Percentiles rank a stretch among this genome's conserved stretches.
Evolutionary conservation across 1,140 invertebrate genomes (phyloP).

Genomic region (Amyelois transitella): DNA sequence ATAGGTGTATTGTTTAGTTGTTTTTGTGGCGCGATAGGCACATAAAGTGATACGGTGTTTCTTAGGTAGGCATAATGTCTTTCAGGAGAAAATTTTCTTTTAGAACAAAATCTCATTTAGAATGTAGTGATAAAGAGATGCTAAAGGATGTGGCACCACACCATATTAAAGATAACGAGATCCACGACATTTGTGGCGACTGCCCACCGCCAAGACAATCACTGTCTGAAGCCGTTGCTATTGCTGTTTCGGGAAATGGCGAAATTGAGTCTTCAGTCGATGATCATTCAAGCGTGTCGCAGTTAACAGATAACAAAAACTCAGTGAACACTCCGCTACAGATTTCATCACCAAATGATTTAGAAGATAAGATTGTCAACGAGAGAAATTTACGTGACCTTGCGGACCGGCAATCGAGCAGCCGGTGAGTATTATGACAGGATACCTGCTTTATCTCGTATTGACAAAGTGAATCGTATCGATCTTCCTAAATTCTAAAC

Average conservation of each 20-base stretch:
- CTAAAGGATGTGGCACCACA: not conserved
- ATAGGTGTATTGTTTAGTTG: not conserved
- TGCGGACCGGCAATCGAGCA: constrained; percentile 3
- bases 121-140: constrained; percentile 20
- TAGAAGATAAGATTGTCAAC: constrained; percentile 10
- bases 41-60: not conserved
- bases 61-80: constrained; percentile 23
- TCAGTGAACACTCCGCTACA: constrained; percentile 8
- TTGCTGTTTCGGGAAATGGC: constrained; percentile 11
- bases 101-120: constrained; percentile 24
- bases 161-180: not conserved
- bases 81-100: constrained; percentile 32
- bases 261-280: constrained; percentile 13
- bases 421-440: constrained; percentile 9
- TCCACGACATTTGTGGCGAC: not conserved
- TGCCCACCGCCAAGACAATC: not conserved
- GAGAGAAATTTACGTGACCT: constrained; percentile 10
- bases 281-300: constrained; percentile 9
- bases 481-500: constrained; percentile 1
- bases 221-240: constrained; percentile 8
- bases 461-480: not conserved
- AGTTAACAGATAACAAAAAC: constrained; percentile 16
- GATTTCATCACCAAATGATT: constrained; percentile 2
- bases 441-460: constrained; percentile 4
- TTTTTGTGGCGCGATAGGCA: not conserved